Evolutionary conservation across 1,140 invertebrate genomes (phyloP).

Genomic region (Archegozetes longisetosus): DNA sequence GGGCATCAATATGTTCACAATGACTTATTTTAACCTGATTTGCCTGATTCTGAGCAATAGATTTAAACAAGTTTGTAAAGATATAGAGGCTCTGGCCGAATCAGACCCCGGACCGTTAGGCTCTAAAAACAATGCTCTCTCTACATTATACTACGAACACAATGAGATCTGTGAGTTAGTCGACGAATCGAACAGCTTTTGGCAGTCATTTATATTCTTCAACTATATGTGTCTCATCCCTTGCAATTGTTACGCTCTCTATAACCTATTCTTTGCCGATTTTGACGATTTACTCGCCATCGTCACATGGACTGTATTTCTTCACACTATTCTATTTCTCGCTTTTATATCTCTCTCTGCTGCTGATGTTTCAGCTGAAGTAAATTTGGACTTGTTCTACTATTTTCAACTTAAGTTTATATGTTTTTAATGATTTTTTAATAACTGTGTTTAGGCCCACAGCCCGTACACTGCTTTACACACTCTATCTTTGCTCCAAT

Average conservation of each 20-base stretch:
- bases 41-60: constrained; percentile 11
- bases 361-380: constrained; percentile 18
- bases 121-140: constrained; percentile 14
- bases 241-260: constrained; percentile 17
- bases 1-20: constrained; percentile 14
- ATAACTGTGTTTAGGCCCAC: constrained; percentile 14
- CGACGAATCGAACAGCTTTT: constrained; percentile 19
- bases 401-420: background rate
- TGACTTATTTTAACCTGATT: constrained; percentile 18
- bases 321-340: constrained; percentile 15
- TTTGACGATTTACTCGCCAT: constrained; percentile 14
- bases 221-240: constrained; percentile 19
- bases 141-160: constrained; percentile 17
- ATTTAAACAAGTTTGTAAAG: constrained; percentile 13
- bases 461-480: constrained; percentile 19
- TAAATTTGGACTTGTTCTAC: constrained; percentile 1
- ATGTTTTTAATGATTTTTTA: background rate
- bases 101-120: constrained; percentile 15
- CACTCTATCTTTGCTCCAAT: constrained; percentile 18
- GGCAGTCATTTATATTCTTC: constrained; percentile 18
- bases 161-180: constrained; percentile 19
- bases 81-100: constrained; percentile 19
- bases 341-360: constrained; percentile 17
- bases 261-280: constrained; percentile 19
- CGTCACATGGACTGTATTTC: constrained; percentile 17